phyloP scores from a whole-genome alignment of 1,140 invertebrate genomes.

The Apis laboriosa region DNA sequence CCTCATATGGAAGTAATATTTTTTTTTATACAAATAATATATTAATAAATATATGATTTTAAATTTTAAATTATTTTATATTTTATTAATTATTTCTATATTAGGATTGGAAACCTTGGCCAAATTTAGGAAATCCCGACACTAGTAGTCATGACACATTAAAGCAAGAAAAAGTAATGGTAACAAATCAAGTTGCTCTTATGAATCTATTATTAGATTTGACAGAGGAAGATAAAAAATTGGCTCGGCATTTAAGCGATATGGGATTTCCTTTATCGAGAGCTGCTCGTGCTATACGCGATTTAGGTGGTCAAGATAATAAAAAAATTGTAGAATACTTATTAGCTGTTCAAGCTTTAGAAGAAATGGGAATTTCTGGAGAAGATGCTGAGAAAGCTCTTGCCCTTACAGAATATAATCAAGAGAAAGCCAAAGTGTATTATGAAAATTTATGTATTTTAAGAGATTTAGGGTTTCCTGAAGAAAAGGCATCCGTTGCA shows the following conservation, averaged over 20 bases:
- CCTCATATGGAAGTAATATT: constrained; percentile 78
- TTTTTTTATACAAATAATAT: background rate
- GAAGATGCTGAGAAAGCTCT: constrained; percentile 82
- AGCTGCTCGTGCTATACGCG: constrained; percentile 87
- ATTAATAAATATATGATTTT: background rate
- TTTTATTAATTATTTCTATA: constrained; percentile 56
- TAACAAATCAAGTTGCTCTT: constrained; percentile 56
- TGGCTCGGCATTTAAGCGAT: constrained; percentile 87
- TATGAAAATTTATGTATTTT: constrained; percentile 85
- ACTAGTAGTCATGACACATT: constrained; percentile 29
- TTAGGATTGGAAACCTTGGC: constrained; percentile 78
- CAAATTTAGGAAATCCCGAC: constrained; percentile 71
- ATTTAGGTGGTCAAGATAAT: constrained; percentile 88
- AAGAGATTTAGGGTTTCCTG: constrained; percentile 91
- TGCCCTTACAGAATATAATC: constrained; percentile 78
- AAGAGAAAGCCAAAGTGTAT: constrained; percentile 80
- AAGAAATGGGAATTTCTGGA: constrained; percentile 87
- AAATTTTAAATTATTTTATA: background rate
- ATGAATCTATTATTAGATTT: constrained; percentile 68
- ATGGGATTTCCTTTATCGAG: constrained; percentile 93
- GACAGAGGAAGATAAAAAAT: constrained; percentile 82
- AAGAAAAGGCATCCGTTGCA: constrained; percentile 87
- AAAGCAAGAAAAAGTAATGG: constrained; percentile 47
- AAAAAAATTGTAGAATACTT: constrained; percentile 87
- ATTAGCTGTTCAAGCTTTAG: constrained; percentile 80